Percentiles rank a stretch among this genome's conserved stretches.
These are phyloP conservation scores for Phalacrocorax aristotelis DNA, from an alignment of 2,113 vertebrate species.

Conservation along the genomic window DNA sequence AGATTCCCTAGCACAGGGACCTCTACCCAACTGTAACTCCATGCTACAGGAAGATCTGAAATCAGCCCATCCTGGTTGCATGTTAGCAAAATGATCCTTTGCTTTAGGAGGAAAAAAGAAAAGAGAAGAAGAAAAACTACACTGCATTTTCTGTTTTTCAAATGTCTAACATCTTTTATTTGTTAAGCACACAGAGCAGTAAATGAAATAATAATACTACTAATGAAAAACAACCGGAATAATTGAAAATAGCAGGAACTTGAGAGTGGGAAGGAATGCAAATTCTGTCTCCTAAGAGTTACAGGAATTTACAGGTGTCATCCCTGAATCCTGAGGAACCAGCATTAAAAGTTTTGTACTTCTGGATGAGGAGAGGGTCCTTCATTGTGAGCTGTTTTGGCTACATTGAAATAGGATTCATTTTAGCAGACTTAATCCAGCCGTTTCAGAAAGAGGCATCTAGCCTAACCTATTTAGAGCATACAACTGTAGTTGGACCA, in stretches of 20 bases:
- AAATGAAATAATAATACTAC: not conserved
- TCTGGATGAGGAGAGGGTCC: not conserved
- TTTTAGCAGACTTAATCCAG: not conserved
- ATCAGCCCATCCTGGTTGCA: not conserved
- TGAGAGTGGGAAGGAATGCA: not conserved
- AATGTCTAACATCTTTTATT: not conserved
- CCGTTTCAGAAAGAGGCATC: not conserved
- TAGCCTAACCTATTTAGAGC: not conserved
- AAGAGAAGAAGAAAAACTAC: not conserved
- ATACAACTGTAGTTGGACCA: not conserved
- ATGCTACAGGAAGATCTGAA: not conserved
- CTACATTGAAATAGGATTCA: not conserved
- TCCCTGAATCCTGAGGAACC: not conserved
- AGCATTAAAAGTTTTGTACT: not conserved
- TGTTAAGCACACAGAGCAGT: not conserved
- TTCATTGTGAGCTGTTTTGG: not conserved
- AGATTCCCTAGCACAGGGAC: not conserved
- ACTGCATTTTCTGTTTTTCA: not conserved
- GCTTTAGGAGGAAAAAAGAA: not conserved
- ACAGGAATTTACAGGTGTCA: not conserved
- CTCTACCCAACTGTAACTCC: not conserved
- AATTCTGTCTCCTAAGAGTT: not conserved
- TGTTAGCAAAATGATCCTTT: not conserved
- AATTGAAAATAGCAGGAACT: not conserved
- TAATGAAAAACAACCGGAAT: not conserved